Conservation (phyloP, 2,113 vertebrate genomes). For the Amphiprion percula region DNA sequence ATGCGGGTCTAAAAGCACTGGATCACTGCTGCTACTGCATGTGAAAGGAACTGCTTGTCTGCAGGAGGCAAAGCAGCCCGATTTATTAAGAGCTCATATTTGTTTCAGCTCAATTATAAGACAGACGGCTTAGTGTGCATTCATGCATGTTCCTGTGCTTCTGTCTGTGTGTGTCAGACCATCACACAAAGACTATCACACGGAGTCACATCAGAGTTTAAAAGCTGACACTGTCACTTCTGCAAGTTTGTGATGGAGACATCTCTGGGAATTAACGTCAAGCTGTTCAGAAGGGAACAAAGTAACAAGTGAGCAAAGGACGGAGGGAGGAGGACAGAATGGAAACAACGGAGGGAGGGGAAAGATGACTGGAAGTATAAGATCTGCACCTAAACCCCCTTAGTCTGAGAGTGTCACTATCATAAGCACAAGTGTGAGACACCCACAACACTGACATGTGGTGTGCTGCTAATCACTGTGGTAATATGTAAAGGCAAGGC, state of each 20-base stretch:
- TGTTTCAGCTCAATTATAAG: conserved; percentile 57
- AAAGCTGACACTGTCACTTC: conserved; percentile 38
- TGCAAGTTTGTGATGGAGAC: conserved; percentile 36
- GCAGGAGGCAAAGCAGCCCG: conserved; percentile 30
- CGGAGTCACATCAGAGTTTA: conserved; percentile 25
- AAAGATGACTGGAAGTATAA: neutral
- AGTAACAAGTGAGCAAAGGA: conserved; percentile 16
- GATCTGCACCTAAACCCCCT: neutral
- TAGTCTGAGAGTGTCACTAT: neutral
- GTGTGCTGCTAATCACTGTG: too few species aligned
- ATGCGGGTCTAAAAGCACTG: conserved; percentile 10
- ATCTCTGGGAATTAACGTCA: conserved; percentile 51
- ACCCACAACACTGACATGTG: neutral
- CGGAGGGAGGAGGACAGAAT: too few species aligned
- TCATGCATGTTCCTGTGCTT: conserved; percentile 16
- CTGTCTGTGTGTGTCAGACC: conserved; percentile 1
- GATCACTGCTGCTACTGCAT: conserved; percentile 1
- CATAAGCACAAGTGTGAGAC: neutral
- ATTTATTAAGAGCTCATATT: conserved; percentile 53
- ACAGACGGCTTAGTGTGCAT: conserved; percentile 38
- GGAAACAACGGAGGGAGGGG: neutral
- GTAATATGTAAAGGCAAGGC: too few species aligned
- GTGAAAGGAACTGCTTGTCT: conserved; percentile 41
- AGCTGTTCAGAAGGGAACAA: conserved; percentile 13
- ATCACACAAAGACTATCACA: conserved; percentile 8